Evolutionary conservation across 2,797 vertebrate genomes (phyloP).

Genomic region (Rallus crepitans): DNA sequence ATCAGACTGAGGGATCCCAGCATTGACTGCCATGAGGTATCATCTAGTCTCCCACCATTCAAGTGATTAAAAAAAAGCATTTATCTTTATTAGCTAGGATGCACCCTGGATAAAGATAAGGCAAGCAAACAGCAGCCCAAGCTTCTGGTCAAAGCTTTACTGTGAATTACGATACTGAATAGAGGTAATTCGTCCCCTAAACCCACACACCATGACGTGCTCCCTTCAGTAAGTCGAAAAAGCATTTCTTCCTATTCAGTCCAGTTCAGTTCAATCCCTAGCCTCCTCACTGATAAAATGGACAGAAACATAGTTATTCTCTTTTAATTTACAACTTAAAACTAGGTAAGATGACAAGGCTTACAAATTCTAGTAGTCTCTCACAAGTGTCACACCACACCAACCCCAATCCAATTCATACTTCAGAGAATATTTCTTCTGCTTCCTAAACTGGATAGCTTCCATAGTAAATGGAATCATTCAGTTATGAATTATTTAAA

Average conservation of each 20-base stretch:
- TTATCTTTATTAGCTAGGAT: neutral
- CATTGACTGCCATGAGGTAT: neutral
- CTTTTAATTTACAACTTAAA: neutral
- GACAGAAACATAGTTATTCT: neutral
- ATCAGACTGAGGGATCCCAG: neutral
- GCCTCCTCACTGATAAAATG: neutral
- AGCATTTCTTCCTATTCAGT: neutral
- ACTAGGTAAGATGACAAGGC: neutral
- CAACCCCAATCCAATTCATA: neutral
- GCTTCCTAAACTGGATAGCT: neutral
- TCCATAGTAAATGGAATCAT: neutral
- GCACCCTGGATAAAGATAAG: neutral
- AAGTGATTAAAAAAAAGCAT: neutral
- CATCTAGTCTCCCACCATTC: neutral
- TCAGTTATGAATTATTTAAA: neutral
- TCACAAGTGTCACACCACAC: neutral
- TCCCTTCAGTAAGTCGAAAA: neutral
- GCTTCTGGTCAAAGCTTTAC: neutral
- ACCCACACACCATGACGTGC: neutral
- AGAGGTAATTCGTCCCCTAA: neutral
- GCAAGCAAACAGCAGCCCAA: neutral
- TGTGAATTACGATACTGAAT: neutral
- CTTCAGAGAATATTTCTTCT: neutral
- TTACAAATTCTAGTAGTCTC: neutral
- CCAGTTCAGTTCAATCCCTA: neutral